Percentiles rank a stretch among this genome's conserved stretches.
These are phyloP conservation scores for Luscinia luscinia DNA, from an alignment of 2,797 vertebrate species.

Conservation along the genomic window DNA sequence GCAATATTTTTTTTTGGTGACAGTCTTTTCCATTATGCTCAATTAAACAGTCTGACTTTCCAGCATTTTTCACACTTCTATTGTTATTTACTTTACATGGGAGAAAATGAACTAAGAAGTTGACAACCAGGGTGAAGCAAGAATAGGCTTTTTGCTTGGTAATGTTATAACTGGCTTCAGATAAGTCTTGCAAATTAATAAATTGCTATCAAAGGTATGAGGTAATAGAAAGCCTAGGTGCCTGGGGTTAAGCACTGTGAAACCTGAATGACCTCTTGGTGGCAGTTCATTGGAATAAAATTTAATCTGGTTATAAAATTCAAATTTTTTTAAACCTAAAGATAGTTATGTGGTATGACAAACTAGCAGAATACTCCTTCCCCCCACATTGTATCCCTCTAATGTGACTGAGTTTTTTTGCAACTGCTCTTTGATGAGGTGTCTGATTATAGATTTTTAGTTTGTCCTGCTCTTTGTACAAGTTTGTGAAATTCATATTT, in stretches of 20 bases:
- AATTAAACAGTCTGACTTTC: background rate
- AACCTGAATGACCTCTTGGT: background rate
- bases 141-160: background rate
- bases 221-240: background rate
- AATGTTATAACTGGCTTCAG: background rate
- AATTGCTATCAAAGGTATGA: background rate
- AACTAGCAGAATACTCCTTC: background rate
- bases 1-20: background rate
- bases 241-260: background rate
- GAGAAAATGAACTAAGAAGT: background rate
- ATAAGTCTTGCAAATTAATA: background rate
- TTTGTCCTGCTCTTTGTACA: background rate
- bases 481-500: constrained; percentile 1
- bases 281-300: background rate
- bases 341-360: background rate
- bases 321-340: background rate
- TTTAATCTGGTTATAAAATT: background rate
- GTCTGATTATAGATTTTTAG: background rate
- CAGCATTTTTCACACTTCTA: background rate
- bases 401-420: background rate
- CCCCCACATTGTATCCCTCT: background rate
- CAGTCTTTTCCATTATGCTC: background rate
- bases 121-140: background rate
- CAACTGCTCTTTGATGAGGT: background rate
- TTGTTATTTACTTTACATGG: background rate